Conservation (phyloP, 2,888 invertebrate species). For the Lottia scabra region DNA sequence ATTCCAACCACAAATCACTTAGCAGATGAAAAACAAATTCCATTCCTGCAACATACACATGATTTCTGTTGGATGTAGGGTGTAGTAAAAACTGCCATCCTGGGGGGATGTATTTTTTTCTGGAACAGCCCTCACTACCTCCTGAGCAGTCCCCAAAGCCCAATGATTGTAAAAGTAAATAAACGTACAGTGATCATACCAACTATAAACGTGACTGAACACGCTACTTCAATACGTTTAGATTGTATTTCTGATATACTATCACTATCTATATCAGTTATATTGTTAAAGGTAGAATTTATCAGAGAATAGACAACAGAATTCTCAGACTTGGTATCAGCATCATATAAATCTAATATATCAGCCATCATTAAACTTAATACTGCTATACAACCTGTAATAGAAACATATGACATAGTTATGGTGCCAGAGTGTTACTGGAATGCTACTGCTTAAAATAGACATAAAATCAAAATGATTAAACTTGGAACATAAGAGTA, state of each 20-base stretch:
- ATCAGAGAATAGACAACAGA: neutral
- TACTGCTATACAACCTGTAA: slow-evolving; percentile 34
- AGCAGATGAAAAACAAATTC: too few species aligned
- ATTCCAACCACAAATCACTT: too few species aligned
- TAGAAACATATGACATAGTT: neutral
- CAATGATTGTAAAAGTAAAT: slow-evolving; percentile 17
- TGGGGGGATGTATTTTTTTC: too few species aligned
- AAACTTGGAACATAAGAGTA: too few species aligned
- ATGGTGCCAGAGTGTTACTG: too few species aligned
- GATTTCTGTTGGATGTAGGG: too few species aligned
- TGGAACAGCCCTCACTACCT: too few species aligned
- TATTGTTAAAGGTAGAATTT: neutral
- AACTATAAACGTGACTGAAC: slow-evolving; percentile 38
- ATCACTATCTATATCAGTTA: neutral
- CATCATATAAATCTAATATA: slow-evolving; percentile 36
- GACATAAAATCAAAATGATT: too few species aligned
- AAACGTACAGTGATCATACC: slow-evolving; percentile 36
- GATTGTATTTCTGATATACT: neutral
- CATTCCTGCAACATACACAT: too few species aligned
- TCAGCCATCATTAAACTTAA: slow-evolving; percentile 39
- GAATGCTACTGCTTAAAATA: too few species aligned
- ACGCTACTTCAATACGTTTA: slow-evolving; percentile 39
- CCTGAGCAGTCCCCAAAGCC: neutral
- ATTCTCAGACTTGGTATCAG: neutral
- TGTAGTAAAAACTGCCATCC: too few species aligned